A percentile compares a stretch with the other conserved stretches of the same genome.
Evolutionary conservation across 1,140 invertebrate genomes (phyloP).

Genomic region (Melitaea cinxia): DNA sequence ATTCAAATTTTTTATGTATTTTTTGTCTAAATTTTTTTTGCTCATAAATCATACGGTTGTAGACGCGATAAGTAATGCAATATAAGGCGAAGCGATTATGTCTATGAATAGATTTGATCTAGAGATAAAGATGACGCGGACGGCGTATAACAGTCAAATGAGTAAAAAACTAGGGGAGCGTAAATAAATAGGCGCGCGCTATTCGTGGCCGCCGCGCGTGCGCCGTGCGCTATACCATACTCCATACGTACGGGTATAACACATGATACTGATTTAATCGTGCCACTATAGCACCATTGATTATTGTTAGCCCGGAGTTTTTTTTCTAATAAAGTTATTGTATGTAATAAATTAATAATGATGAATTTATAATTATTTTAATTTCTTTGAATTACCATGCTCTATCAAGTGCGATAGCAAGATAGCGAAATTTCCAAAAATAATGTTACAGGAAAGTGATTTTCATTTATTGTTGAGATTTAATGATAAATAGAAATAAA

Average conservation of each 20-base stretch:
- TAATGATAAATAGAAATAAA: too few relatives aligned
- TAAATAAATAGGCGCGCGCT: conserved; percentile 69
- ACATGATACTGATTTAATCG: conserved; percentile 8
- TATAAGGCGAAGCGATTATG: not conserved
- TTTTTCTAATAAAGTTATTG: not conserved
- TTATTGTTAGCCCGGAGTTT: not conserved
- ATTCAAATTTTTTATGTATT: too few relatives aligned
- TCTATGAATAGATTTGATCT: conserved; percentile 15
- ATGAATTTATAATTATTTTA: too few relatives aligned
- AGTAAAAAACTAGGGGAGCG: conserved; percentile 60
- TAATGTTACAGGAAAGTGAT: too few relatives aligned
- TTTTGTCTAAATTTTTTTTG: too few relatives aligned
- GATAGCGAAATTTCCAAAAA: too few relatives aligned
- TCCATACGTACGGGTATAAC: conserved; percentile 13
- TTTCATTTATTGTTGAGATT: too few relatives aligned
- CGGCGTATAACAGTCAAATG: conserved; percentile 35
- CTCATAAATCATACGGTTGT: not conserved
- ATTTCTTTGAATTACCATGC: too few relatives aligned
- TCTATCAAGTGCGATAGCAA: too few relatives aligned
- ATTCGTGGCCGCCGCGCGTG: conserved; percentile 62
- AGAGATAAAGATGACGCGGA: conserved; percentile 19
- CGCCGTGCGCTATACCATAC: conserved; percentile 23
- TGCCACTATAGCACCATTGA: conserved; percentile 13
- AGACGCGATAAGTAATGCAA: conserved; percentile 3
- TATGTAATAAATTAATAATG: too few relatives aligned